Base-by-base conservation (phyloP, 2,113 vertebrate species). In the Eretmochelys imbricata region DNA sequence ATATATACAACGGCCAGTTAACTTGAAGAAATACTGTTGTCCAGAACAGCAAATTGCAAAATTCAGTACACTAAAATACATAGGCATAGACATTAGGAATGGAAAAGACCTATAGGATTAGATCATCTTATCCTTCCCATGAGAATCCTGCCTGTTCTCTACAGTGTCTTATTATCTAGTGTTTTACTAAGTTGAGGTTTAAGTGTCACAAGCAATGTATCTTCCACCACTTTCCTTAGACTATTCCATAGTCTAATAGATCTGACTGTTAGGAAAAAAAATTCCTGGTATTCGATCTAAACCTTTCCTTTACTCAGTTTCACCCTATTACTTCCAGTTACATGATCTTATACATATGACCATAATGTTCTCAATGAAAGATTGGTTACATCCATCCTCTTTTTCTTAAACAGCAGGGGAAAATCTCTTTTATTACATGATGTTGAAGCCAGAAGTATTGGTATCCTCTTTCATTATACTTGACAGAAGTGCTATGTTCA, bases 401-500 rank as follows among this genome's bases (percentile, higher is more conserved):
- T 81, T 49, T 78, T 89, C n/a, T 50, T 88, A 38, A 86, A 93
- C 62, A 95, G 38, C 81, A 84, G 42, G 80, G 88, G 11, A 3
- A 65, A 88, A 82, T 42, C 5, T 83, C 84, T 80, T 80, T 83
- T 87, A 82, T 96, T 95, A 88, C 87, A 93, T 55, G 35, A 49
- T 10, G 55, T 76, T 12, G 31, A 81, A 80, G 76, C 89, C 88
- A 95, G 78, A 93, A 89, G 76, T 55, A 59, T 53, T 65, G 25
- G 79, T 55, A 62, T 82, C 25, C 72, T 46, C 31, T 80, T 76
- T 94, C 38, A 35, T 91, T 90, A 88, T 17, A 42, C 54, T 86
- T 49, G 50, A 94, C 89, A 94, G 85, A 92, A 96, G 81, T 59
- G 53, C 86, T 89, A 85, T 38, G 31, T 62, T 8, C n/a, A 88